Evolutionary conservation across 1,140 invertebrate genomes (phyloP).

Genomic region (Sipha flava): DNA sequence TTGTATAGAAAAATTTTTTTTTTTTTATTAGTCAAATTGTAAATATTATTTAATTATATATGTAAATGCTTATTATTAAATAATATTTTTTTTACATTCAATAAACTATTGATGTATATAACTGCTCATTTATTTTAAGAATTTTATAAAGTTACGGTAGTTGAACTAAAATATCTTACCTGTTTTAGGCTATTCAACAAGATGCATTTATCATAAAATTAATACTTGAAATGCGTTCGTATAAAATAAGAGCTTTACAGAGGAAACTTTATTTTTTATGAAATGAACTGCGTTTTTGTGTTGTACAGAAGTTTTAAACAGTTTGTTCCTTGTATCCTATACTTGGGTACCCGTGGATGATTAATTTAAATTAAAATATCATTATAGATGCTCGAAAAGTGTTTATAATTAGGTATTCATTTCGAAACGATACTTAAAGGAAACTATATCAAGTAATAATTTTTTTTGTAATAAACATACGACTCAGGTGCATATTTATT

Average conservation of each 20-base stretch:
- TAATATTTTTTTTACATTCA: no score
- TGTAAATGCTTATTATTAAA: no score
- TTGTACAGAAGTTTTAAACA: neutral
- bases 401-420: neutral
- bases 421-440: no score
- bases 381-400: neutral
- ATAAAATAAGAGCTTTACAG: neutral
- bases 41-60: no score
- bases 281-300: neutral
- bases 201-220: neutral
- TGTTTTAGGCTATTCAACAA: no score
- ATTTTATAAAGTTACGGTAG: neutral
- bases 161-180: neutral
- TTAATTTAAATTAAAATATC: neutral
- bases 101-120: no score
- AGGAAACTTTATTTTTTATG: neutral
- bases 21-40: no score
- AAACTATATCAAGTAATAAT: no score
- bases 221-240: neutral
- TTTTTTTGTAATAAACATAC: no score
- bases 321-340: neutral
- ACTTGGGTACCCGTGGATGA: neutral
- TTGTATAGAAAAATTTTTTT: no score
- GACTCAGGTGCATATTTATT: no score
- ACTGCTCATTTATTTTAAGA: neutral